Evolutionary conservation across 2,797 vertebrate genomes (phyloP), one percentile per base, ranked within the genome.

Genomic region (Prionace glauca): DNA sequence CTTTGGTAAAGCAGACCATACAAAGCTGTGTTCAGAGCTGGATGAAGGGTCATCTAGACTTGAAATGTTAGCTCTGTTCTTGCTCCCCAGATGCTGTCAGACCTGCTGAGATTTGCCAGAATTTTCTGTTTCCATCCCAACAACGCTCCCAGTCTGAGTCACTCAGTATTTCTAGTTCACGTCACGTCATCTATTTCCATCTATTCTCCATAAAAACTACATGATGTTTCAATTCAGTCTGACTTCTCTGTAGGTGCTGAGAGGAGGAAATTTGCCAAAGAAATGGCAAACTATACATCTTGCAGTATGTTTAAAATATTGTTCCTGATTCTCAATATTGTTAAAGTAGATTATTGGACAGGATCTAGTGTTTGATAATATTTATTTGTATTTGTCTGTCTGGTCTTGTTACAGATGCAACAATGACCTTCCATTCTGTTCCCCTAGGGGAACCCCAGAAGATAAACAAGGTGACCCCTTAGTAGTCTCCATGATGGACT

Each of bases 221-320:
- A 50, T 71, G 69, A 71, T 94, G 74, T 74, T 94, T 92, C 41
- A 92, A 67, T 92, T 94, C 69, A 94, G 69, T 74, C 41, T 71
- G 62, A 45, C 41, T 94, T 45, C 92, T 56, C 69, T 74, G 93
- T 45, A 74, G 69, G 69, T 74, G 67, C 69, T 50, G 69, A 74
- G 67, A 45, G 41, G 69, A 32, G 69, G 45, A 72, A 41, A 11
- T 4, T 41, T 74, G 69, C 65, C 50, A 94, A 22, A 67, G n/a
- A 94, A 50, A 94, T 69, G 0, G 18, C 16, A 60, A 60, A 67
- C n/a, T 92, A 67, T 32, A 32, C n/a, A 67, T 5, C 4, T 45
- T 71, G 24, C 90, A 92, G 32, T 20, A 67, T 92, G 65, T 20
- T 67, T 67, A 24, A 67, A 92, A 36, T n/a, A 92, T 41, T 92